Evolutionary conservation across 2,797 vertebrate species (phyloP).

Genomic region (Microctenopoma steveboyesi): DNA sequence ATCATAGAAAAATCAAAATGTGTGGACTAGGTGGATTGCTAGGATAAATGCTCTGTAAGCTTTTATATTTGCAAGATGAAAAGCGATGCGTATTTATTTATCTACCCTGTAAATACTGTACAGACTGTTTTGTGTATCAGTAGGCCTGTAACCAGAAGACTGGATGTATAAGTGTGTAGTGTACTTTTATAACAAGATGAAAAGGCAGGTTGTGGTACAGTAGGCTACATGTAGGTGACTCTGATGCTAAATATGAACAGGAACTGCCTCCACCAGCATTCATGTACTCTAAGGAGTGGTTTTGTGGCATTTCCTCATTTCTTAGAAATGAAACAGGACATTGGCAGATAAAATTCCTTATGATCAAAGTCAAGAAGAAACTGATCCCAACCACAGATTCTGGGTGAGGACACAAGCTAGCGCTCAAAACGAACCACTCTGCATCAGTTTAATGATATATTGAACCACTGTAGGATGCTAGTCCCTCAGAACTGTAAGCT

Average conservation of each 20-base stretch:
- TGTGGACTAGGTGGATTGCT: constrained; percentile 5
- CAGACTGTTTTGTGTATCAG: constrained; percentile 1
- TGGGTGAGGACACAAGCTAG: neutral
- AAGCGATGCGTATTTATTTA: constrained; percentile 2
- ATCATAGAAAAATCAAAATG: constrained; percentile 19
- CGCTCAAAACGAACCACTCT: neutral
- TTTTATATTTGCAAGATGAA: constrained; percentile 23
- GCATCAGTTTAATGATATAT: neutral
- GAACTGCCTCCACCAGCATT: constrained; percentile 35
- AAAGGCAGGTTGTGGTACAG: constrained; percentile 66
- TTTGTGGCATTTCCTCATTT: constrained; percentile 51
- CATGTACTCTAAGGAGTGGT: constrained; percentile 17
- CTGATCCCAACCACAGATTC: neutral
- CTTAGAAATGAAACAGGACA: constrained; percentile 54
- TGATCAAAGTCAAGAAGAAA: constrained; percentile 9
- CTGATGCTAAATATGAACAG: constrained; percentile 40
- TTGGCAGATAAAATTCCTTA: constrained; percentile 20
- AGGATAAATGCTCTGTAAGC: constrained; percentile 29
- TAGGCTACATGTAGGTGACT: constrained; percentile 61
- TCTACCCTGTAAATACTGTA: constrained; percentile 22
- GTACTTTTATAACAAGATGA: constrained; percentile 17
- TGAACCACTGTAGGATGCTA: neutral
- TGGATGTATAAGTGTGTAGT: constrained; percentile 6
- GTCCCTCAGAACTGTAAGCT: constrained; percentile 10
- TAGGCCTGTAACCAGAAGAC: constrained; percentile 29